phyloP scores from a whole-genome alignment of 2,113 vertebrate genomes.

The Ailuropoda melanoleuca region DNA sequence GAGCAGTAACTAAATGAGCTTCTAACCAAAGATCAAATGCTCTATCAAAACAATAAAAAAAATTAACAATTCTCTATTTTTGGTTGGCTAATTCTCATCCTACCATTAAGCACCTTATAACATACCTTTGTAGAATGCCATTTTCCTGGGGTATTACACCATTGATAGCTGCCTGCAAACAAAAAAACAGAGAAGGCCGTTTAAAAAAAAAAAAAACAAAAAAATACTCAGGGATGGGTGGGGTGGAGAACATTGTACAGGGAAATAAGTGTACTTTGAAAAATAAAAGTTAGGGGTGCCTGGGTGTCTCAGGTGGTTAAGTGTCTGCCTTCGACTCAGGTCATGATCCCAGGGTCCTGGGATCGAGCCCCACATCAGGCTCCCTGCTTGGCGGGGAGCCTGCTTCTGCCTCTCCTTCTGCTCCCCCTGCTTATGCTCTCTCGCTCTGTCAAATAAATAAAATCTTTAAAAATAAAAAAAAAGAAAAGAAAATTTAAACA shows the following conservation, averaged over 20 bases:
- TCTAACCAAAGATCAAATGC: constrained; percentile 19
- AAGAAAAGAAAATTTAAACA: constrained; percentile 35
- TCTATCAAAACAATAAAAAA: constrained; percentile 35
- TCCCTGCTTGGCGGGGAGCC: too few species aligned
- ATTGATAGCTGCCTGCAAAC: constrained; percentile 98
- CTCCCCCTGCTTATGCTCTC: too few species aligned
- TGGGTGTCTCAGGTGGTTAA: too few species aligned
- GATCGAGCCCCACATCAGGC: too few species aligned
- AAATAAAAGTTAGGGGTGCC: neutral
- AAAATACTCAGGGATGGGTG: neutral
- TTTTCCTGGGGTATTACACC: constrained; percentile 99
- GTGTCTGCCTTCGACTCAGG: too few species aligned
- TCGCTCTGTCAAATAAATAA: too few species aligned
- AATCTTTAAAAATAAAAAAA: too few species aligned
- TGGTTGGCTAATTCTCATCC: constrained; percentile 32
- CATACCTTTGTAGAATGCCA: constrained; percentile 98
- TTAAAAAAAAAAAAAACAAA: constrained; percentile 15
- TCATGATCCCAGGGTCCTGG: too few species aligned
- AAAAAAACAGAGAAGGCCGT: constrained; percentile 65
- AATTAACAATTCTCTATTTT: constrained; percentile 10
- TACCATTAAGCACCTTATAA: constrained; percentile 1
- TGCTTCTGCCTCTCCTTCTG: too few species aligned
- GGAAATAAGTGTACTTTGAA: neutral
- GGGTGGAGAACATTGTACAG: neutral
- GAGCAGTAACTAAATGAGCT: constrained; percentile 25